These are phyloP conservation scores for Horisme vitalbata DNA, from an alignment of 2,888 invertebrate species.

Conservation along the genomic window DNA sequence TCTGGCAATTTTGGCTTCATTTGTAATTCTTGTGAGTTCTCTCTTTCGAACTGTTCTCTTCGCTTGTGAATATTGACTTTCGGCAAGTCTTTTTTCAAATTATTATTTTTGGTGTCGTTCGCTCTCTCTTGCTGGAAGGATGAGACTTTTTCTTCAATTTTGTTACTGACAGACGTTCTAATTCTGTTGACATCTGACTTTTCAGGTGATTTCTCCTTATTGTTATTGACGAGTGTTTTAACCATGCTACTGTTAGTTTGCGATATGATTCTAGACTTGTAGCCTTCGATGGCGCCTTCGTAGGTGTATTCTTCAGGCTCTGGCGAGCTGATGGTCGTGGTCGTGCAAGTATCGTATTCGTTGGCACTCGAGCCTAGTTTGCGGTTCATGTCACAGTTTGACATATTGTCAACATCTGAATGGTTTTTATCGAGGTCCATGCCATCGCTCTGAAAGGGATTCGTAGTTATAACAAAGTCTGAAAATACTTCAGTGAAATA, in stretches of 20 bases:
- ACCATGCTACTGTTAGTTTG: slow-evolving; percentile 77
- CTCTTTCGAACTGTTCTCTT: slow-evolving; percentile 91
- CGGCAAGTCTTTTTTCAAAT: slow-evolving; percentile 84
- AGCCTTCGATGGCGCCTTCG: slow-evolving; percentile 93
- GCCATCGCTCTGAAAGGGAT: slow-evolving; percentile 81
- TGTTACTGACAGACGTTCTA: slow-evolving; percentile 77
- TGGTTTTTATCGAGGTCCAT: slow-evolving; percentile 81
- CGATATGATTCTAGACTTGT: slow-evolving; percentile 89
- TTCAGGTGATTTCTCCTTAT: slow-evolving; percentile 74
- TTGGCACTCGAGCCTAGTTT: slow-evolving; percentile 78
- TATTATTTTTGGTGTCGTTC: slow-evolving; percentile 72
- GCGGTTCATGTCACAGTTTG: slow-evolving; percentile 72
- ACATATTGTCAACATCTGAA: slow-evolving; percentile 78
- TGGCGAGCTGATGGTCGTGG: slow-evolving; percentile 86
- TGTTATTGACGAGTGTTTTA: slow-evolving; percentile 71
- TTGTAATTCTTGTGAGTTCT: slow-evolving; percentile 80
- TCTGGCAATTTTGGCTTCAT: slow-evolving; percentile 83
- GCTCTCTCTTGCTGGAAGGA: slow-evolving; percentile 81
- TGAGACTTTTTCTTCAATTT: slow-evolving; percentile 85
- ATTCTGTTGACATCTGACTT: slow-evolving; percentile 71
- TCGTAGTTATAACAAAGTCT: not conserved
- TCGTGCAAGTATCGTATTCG: slow-evolving; percentile 87
- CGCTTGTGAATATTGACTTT: slow-evolving; percentile 92
- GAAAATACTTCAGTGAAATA: not conserved
- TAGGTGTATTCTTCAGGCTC: slow-evolving; percentile 92